Evolutionary conservation across 2,113 vertebrate genomes (phyloP).

Genomic region (Sisor rabdophorus): DNA sequence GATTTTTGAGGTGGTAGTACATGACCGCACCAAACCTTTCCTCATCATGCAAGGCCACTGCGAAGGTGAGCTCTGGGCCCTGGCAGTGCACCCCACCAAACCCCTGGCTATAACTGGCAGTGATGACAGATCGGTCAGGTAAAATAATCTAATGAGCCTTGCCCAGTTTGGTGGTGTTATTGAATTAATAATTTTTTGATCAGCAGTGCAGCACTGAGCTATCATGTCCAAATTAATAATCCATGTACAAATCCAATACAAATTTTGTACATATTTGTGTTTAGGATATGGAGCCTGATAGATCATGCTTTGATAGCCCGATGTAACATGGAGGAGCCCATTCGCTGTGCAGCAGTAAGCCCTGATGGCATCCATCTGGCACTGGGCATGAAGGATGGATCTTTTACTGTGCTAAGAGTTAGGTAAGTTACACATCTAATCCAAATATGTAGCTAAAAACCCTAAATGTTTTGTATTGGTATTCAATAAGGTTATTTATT

Average conservation of each 20-base stretch:
- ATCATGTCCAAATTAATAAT: not conserved
- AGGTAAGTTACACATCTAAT: slow-evolving; percentile 69
- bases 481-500: not conserved
- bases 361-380: slow-evolving; percentile 93
- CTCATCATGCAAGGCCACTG: slow-evolving; percentile 99
- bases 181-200: no score
- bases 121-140: slow-evolving; percentile 97
- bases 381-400: slow-evolving; percentile 97
- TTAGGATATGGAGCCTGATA: slow-evolving; percentile 95
- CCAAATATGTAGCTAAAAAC: not conserved
- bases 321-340: slow-evolving; percentile 97
- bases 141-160: not conserved
- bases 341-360: slow-evolving; percentile 92
- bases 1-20: slow-evolving; percentile 98
- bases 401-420: slow-evolving; percentile 93
- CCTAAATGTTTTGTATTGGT: not conserved
- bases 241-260: not conserved
- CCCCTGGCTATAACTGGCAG: slow-evolving; percentile 96
- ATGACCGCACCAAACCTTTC: slow-evolving; percentile 96
- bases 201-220: no score
- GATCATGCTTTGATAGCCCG: slow-evolving; percentile 95
- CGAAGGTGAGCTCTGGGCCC: slow-evolving; percentile 97
- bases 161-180: no score
- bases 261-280: not conserved
- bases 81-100: slow-evolving; percentile 94